These are phyloP conservation scores for Antheraea pernyi DNA, from an alignment of 1,140 invertebrate species.

Conservation along the genomic window DNA sequence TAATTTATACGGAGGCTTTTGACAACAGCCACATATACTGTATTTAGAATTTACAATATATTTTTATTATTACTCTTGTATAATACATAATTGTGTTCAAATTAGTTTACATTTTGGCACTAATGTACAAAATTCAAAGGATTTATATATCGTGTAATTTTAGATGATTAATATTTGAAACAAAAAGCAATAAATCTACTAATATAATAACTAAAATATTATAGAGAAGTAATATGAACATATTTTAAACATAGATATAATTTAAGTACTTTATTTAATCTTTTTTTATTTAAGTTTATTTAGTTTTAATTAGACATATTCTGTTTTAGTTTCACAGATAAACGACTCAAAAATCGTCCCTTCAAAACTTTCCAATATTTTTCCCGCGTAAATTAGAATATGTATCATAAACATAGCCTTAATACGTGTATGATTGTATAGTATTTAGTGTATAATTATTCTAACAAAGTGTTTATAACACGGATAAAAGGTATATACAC, in stretches of 20 bases:
- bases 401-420: neutral
- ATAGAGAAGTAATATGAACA: neutral
- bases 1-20: neutral
- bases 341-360: too few relatives aligned
- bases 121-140: neutral
- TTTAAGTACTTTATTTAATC: too few relatives aligned
- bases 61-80: too few relatives aligned
- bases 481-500: neutral
- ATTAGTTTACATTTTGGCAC: neutral
- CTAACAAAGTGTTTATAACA: neutral
- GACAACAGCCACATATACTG: neutral
- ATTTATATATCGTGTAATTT: neutral
- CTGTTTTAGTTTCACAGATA: too few relatives aligned
- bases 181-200: neutral
- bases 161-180: neutral
- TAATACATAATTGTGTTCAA: neutral
- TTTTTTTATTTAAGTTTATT: too few relatives aligned
- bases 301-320: too few relatives aligned
- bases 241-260: too few relatives aligned
- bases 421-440: neutral
- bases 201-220: neutral
- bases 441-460: neutral
- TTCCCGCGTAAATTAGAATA: neutral
- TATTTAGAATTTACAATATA: neutral
- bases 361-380: too few relatives aligned